Evolutionary conservation across 2,113 vertebrate genomes (phyloP).

Genomic region (Pelvicachromis taeniatus): DNA sequence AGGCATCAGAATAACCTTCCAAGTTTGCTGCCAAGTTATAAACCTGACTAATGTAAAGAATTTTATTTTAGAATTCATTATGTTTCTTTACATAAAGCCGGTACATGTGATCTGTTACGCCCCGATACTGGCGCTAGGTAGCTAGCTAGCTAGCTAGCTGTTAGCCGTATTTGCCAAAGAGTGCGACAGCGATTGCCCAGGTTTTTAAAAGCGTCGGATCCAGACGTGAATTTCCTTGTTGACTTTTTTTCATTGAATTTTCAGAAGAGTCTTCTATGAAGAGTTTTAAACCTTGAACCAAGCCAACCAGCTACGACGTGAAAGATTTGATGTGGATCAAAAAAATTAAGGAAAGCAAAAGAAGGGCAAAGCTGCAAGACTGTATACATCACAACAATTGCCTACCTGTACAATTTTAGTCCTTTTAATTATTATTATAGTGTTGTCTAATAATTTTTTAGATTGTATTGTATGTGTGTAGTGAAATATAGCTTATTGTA

Average conservation of each 20-base stretch:
- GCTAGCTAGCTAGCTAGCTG: no score
- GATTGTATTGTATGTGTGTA: background rate
- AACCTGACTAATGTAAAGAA: no score
- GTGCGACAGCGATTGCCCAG: background rate
- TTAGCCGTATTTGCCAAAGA: background rate
- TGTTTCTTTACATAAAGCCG: no score
- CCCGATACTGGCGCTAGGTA: background rate
- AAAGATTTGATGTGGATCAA: background rate
- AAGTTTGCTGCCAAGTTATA: background rate
- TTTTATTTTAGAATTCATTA: no score
- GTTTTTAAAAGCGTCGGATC: background rate
- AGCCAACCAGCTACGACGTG: background rate
- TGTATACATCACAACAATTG: background rate
- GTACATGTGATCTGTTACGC: no score
- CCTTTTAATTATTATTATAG: background rate
- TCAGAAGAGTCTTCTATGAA: background rate
- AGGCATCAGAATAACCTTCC: background rate
- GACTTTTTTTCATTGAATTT: background rate
- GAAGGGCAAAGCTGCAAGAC: background rate
- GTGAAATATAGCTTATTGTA: fast-evolving
- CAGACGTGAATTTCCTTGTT: background rate
- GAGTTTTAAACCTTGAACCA: background rate
- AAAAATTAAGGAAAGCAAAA: background rate
- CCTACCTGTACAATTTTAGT: background rate
- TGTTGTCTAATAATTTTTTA: background rate